Conservation (phyloP, 2,888 invertebrate species). For the Lasius fuliginosus region DNA sequence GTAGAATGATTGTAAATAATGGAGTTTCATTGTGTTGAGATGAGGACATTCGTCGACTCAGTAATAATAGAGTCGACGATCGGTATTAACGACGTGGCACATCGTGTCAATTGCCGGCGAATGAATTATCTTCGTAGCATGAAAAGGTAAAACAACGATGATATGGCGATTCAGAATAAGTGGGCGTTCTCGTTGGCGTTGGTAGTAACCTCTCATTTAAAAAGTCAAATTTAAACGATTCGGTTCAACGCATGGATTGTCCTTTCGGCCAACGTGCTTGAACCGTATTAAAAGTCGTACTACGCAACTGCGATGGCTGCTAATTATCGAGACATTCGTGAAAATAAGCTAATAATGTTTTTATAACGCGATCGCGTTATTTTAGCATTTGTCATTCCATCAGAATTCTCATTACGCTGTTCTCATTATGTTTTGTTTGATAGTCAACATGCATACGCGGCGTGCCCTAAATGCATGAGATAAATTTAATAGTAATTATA, state of each 20-base stretch:
- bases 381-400: slow-evolving; percentile 13
- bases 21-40: slow-evolving; percentile 33
- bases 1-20: slow-evolving; percentile 53
- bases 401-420: slow-evolving; percentile 17
- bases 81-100: slow-evolving; percentile 33
- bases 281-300: slow-evolving; percentile 13
- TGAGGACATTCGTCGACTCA: slow-evolving; percentile 33
- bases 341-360: slow-evolving; percentile 32
- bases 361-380: slow-evolving; percentile 21
- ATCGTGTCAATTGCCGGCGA: slow-evolving; percentile 32
- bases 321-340: slow-evolving; percentile 31
- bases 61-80: slow-evolving; percentile 29
- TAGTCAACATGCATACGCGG: not conserved
- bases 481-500: slow-evolving; percentile 9
- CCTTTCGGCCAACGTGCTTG: slow-evolving; percentile 52
- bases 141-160: not conserved
- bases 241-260: slow-evolving; percentile 48
- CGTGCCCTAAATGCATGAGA: not conserved
- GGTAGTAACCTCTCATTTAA: slow-evolving; percentile 63
- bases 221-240: slow-evolving; percentile 67
- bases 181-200: slow-evolving; percentile 1
- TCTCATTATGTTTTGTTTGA: not conserved
- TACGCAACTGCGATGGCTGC: not conserved
- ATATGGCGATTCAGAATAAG: not conserved
- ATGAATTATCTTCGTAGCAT: slow-evolving; percentile 36